phyloP scores from a whole-genome alignment of 2,113 vertebrate genomes.

The Fulica atra region DNA sequence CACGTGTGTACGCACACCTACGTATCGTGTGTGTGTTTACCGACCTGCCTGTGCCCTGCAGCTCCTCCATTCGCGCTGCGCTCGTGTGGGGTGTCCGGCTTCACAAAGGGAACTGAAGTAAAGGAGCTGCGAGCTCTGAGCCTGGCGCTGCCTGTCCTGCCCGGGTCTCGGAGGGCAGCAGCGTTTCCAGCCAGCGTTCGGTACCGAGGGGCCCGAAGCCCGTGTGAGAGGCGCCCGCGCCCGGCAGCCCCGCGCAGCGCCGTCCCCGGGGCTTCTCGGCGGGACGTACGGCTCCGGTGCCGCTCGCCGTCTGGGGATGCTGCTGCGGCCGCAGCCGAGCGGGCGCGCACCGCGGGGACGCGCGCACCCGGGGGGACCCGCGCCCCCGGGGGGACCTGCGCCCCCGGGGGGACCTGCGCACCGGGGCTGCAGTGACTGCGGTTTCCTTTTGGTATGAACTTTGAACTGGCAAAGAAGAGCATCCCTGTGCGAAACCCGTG shows the following conservation, averaged over 20 bases:
- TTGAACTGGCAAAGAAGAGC: neutral
- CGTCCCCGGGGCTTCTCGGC: neutral
- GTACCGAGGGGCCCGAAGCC: neutral
- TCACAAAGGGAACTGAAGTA: neutral
- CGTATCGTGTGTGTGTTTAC: neutral
- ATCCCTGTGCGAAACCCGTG: neutral
- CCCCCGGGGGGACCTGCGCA: too few species aligned
- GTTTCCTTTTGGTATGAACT: neutral
- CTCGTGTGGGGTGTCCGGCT: neutral
- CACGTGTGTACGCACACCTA: fast-evolving
- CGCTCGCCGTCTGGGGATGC: too few species aligned
- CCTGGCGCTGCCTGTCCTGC: too few species aligned
- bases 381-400: too few species aligned
- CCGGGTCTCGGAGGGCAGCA: neutral
- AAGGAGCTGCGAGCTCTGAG: neutral
- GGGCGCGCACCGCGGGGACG: neutral
- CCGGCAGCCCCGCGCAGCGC: neutral
- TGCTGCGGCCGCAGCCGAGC: neutral
- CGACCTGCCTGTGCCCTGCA: too few species aligned
- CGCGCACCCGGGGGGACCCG: too few species aligned
- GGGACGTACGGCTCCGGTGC: neutral
- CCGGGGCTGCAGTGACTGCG: too few species aligned
- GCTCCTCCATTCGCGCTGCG: neutral
- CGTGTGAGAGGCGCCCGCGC: neutral
- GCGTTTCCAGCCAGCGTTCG: neutral